phyloP scores from a whole-genome alignment of 1,140 invertebrate species.

The Lepidurus apus region DNA sequence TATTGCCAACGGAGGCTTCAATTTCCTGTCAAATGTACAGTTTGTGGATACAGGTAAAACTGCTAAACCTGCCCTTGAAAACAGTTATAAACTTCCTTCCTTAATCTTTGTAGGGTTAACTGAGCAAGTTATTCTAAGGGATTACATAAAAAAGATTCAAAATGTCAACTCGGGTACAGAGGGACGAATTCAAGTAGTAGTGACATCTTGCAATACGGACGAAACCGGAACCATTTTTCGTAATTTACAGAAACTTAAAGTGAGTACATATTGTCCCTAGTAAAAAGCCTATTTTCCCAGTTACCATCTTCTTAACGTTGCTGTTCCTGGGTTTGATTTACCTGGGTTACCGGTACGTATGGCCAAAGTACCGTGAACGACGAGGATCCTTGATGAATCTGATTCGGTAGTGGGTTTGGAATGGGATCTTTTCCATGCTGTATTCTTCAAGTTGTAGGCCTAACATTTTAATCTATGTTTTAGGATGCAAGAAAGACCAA shows the following conservation, averaged over 20 bases:
- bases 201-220: neutral
- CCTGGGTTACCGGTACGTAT: slow-evolving; percentile 23
- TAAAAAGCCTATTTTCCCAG: slow-evolving; percentile 10
- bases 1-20: slow-evolving; percentile 26
- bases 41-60: slow-evolving; percentile 3
- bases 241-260: neutral
- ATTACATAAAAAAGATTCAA: slow-evolving; percentile 26
- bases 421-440: too few species aligned
- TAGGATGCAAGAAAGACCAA: neutral
- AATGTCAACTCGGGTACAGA: slow-evolving; percentile 24
- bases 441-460: neutral
- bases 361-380: slow-evolving; percentile 31
- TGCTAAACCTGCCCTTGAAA: neutral
- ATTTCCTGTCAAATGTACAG: neutral
- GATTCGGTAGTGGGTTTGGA: slow-evolving; percentile 22
- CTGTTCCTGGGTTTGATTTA: slow-evolving; percentile 28
- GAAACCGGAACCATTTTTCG: slow-evolving; percentile 30
- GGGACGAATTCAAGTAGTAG: neutral
- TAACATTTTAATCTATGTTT: neutral
- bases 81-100: neutral
- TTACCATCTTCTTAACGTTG: slow-evolving; percentile 35
- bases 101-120: neutral
- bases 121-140: slow-evolving; percentile 26
- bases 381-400: slow-evolving; percentile 33
- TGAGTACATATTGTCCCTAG: neutral